Evolutionary conservation across 2,888 invertebrate genomes (phyloP), one percentile per base, ranked within the genome.

Genomic region (Oxyscelio sp.): DNA sequence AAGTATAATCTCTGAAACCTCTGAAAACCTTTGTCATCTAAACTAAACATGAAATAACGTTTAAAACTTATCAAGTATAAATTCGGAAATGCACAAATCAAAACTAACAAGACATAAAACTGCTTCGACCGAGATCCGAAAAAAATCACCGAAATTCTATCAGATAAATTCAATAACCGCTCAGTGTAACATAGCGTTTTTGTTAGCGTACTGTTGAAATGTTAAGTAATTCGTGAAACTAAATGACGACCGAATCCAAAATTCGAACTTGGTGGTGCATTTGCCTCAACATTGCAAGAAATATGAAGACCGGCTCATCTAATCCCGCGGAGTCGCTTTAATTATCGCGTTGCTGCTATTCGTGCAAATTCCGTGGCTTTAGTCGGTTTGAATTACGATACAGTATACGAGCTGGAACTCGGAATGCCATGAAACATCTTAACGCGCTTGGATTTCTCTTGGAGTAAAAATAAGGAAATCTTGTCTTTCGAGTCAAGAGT

Each of bases 401-500:
- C 59, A 80, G 75, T 71, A 66, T 73, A 58, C 68, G 71, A 80
- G 58, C 27, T 56, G 45, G 61, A 84, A 75, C 71, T 77, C 40
- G 77, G 80, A 73, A 84, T 80, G 73, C 84, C 74, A 73, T 68
- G 58, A 80, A 84, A 80, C 77, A 80, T 84, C 71, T 84, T 80
- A 84, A 75, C 77, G 70, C 38, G 75, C 71, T 80, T 73, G 66
- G 80, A 77, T 84, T 84, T 84, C 71, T 70, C 65, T 58, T 34
- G 19, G 50, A 80, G 71, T 65, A 56, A 80, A 71, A 75, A n/a
- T n/a, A n/a, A n/a, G n/a, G n/a, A n/a, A n/a, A n/a, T n/a, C n/a
- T n/a, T n/a, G n/a, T n/a, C n/a, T n/a, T n/a, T n/a, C n/a, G n/a
- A n/a, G n/a, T n/a, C n/a, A n/a, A n/a, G n/a, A n/a, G n/a, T n/a